Percentiles rank a stretch among this genome's conserved stretches.
Conservation (phyloP, 2,888 invertebrate genomes). For the Caprella mutica region DNA sequence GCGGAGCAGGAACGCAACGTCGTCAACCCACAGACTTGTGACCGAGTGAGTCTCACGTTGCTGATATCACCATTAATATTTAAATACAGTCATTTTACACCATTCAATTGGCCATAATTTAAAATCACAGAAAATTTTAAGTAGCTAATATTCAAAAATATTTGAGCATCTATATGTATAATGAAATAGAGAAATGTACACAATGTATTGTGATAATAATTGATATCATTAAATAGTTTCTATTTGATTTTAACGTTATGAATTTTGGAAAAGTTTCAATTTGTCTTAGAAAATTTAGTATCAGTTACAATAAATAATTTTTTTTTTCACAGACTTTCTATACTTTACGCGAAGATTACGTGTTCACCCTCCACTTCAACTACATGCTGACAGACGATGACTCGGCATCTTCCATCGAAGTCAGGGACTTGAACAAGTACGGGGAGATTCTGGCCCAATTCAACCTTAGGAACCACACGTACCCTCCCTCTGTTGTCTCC, state of each 20-base stretch:
- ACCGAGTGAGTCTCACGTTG: conserved; percentile 49
- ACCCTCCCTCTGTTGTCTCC: conserved; percentile 78
- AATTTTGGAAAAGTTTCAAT: no score
- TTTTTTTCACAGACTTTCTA: conserved; percentile 10
- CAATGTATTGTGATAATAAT: no score
- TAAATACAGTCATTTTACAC: no score
- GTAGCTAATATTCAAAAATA: no score
- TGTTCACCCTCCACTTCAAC: conserved; percentile 73
- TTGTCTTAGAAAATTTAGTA: no score
- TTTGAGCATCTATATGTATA: no score
- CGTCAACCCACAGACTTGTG: conserved; percentile 58
- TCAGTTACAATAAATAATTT: no score
- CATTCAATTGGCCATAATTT: background rate
- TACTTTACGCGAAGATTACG: conserved; percentile 52
- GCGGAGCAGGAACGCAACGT: conserved; percentile 67
- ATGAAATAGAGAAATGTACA: no score
- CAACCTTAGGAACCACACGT: conserved; percentile 65
- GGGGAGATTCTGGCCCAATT: conserved; percentile 39
- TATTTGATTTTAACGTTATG: no score
- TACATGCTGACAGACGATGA: conserved; percentile 54
- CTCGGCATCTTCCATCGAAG: conserved; percentile 60
- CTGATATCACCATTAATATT: no score
- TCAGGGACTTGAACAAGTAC: conserved; percentile 42
- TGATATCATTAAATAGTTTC: no score
- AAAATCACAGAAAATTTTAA: background rate